These are phyloP conservation scores for Cataglyphis albicans DNA, from an alignment of 2,888 invertebrate species.

Conservation along the genomic window DNA sequence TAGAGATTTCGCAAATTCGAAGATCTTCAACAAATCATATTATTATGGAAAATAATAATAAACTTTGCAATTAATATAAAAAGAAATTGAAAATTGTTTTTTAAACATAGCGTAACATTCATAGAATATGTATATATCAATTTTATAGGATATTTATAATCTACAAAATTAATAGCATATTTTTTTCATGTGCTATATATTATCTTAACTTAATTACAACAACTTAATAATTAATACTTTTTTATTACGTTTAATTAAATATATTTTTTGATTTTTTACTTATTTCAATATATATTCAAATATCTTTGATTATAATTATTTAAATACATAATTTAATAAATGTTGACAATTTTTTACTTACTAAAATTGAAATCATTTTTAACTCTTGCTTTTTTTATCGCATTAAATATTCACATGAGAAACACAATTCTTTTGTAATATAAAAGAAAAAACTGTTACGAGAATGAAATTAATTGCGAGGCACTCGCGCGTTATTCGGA, in stretches of 20 bases:
- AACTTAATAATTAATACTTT: background rate
- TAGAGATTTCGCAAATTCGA: background rate
- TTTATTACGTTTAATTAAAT: background rate
- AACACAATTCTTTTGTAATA: background rate
- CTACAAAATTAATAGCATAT: background rate
- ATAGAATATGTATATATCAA: background rate
- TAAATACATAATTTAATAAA: background rate
- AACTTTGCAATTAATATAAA: background rate
- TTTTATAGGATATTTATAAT: background rate
- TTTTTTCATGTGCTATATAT: background rate
- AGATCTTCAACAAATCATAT: background rate
- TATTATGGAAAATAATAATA: background rate
- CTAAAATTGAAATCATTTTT: background rate
- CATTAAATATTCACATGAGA: slow-evolving; percentile 18
- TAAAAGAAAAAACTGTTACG: background rate
- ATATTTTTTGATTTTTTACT: background rate
- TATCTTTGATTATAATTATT: no score
- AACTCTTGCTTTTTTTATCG: background rate
- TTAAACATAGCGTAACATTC: background rate
- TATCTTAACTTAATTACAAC: background rate
- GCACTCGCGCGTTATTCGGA: background rate
- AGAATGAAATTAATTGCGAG: slow-evolving; percentile 25
- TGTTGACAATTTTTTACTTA: slow-evolving; percentile 12
- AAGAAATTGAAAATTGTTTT: background rate
- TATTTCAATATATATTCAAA: background rate